Evolutionary conservation across 1,140 invertebrate species (phyloP), one percentile per base, ranked within the genome.

Genomic region (Lamellibrachia luymesi): DNA sequence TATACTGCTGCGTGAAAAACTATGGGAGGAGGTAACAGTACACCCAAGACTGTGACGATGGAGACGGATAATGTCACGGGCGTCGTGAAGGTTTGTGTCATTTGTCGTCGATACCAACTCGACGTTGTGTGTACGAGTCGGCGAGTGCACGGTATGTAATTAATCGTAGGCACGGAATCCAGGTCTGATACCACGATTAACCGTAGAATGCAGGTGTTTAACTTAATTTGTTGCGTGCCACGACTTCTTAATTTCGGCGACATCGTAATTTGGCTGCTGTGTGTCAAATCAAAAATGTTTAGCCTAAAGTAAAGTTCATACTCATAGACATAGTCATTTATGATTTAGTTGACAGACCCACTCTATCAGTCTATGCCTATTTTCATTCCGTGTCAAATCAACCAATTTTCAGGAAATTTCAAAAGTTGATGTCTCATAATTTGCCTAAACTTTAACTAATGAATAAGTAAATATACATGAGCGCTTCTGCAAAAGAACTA

Each of bases 51-150:
- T 80, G 64, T 80, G 64, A 80, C 64, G 64, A 80, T 80, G 64
- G 64, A 80, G 64, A 80, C 64, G 0, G 64, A 80, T 80, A 80
- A 80, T 80, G 64, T 80, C 13, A 80, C 64, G 64, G 64, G 64
- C 64, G 64, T 80, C 64, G 64, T 80, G 64, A 80, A 80, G 64
- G 64, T 80, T 80, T 80, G 64, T 80, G 64, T 80, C 64, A 80
- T 17, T 22, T 80, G 64, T 22, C 64, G 25, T 17, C 13, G 17
- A 80, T 80, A 80, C 64, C 2, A 22, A 80, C 13, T 22, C 25
- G 64, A 38, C 17, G 64, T 80, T 80, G 17, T 80, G 64, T 2
- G 64, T 80, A 22, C 4, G 64, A 80, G 25, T 80, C 64, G 17
- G 13, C 64, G 13, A 22, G 64, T 1, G 1, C 64, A 22, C 64